Conservation (phyloP, 2,797 vertebrate species). For the Argyrosomus regius region DNA sequence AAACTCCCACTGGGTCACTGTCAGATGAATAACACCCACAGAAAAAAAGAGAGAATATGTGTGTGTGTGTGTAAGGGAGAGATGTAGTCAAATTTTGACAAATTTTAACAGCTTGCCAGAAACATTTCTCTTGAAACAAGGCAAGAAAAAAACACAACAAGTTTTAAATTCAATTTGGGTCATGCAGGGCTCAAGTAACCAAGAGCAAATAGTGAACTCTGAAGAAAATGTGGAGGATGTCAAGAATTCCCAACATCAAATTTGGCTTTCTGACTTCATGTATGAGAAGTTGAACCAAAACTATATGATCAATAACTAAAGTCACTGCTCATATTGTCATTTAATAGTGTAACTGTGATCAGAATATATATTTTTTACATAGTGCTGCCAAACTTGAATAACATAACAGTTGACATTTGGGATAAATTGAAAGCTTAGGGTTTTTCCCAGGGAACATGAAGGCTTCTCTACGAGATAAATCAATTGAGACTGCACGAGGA, state of each 20-base stretch:
- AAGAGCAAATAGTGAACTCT: slow-evolving; percentile 44
- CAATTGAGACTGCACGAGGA: slow-evolving; percentile 54
- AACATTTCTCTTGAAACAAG: slow-evolving; percentile 53
- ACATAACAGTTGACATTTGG: slow-evolving; percentile 43
- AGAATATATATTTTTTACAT: slow-evolving; percentile 32
- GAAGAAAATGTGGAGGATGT: slow-evolving; percentile 40
- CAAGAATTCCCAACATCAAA: slow-evolving; percentile 30
- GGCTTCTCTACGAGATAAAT: slow-evolving; percentile 55
- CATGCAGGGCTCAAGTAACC: slow-evolving; percentile 33
- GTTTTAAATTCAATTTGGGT: slow-evolving; percentile 68
- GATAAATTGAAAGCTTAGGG: slow-evolving; percentile 47
- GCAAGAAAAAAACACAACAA: slow-evolving; percentile 32
- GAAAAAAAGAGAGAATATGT: slow-evolving; percentile 45
- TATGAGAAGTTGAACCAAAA: slow-evolving; percentile 47
- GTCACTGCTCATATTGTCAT: slow-evolving; percentile 23
- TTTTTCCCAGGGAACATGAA: slow-evolving; percentile 42
- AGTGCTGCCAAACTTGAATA: slow-evolving; percentile 41
- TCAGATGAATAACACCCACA: slow-evolving; percentile 79
- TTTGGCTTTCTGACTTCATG: slow-evolving; percentile 19
- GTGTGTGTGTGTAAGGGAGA: slow-evolving; percentile 28
- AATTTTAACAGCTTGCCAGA: slow-evolving; percentile 70
- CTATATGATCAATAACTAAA: slow-evolving; percentile 25
- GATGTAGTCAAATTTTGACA: slow-evolving; percentile 61
- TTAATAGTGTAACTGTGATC: slow-evolving; percentile 53
- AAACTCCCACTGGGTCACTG: slow-evolving; percentile 86